These are phyloP conservation scores for Cyprinodon diabolis DNA, from an alignment of 2,797 vertebrate species.

Conservation along the genomic window DNA sequence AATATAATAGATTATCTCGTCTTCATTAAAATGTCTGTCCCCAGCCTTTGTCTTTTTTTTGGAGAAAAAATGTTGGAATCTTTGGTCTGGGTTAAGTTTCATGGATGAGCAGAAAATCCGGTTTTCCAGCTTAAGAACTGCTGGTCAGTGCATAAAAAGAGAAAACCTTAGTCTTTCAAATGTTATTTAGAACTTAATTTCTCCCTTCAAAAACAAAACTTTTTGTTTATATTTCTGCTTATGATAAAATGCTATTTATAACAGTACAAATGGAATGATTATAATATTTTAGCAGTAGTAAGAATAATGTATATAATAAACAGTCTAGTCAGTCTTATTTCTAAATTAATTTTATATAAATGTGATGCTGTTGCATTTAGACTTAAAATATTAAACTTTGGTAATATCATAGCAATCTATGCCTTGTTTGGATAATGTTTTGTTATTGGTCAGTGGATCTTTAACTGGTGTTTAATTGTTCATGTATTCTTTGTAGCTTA, in stretches of 20 bases:
- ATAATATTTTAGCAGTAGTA: neutral
- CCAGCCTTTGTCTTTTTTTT: neutral
- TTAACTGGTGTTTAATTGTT: neutral
- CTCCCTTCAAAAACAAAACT: neutral
- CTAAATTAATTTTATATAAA: neutral
- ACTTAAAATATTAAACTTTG: neutral
- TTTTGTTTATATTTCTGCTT: neutral
- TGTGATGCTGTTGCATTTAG: neutral
- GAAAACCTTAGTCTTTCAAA: neutral
- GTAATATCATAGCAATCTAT: neutral
- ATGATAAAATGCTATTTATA: neutral
- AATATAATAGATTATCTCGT: neutral
- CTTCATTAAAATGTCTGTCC: neutral
- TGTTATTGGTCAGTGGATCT: conserved; percentile 11
- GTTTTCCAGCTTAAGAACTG: neutral
- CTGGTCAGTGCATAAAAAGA: neutral
- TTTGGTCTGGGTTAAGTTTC: neutral
- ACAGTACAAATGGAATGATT: neutral
- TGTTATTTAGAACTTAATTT: neutral
- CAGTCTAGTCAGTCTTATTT: neutral
- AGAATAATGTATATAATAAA: neutral
- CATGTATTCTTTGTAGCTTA: neutral
- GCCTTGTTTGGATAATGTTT: conserved; percentile 29
- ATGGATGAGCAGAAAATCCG: neutral
- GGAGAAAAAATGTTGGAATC: neutral